These are phyloP conservation scores for Epirrhoe tristata DNA, from an alignment of 2,888 invertebrate genomes.

Conservation along the genomic window DNA sequence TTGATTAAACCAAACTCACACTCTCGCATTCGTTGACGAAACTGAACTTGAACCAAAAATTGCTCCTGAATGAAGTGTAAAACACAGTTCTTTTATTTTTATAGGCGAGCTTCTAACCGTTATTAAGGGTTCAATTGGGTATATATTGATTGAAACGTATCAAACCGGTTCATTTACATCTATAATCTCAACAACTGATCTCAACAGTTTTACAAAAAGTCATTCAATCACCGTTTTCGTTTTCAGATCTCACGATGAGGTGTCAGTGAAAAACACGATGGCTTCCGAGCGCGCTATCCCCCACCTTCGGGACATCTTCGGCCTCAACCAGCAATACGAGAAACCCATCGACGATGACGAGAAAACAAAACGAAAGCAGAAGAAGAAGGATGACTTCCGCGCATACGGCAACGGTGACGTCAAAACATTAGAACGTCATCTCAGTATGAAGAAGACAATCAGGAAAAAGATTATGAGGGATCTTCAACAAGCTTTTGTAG, in stretches of 20 bases:
- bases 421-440: constrained; percentile 91
- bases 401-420: constrained; percentile 88
- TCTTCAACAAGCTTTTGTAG: constrained; percentile 90
- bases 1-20: too few species aligned
- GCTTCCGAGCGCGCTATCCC: constrained; percentile 91
- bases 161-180: too few species aligned
- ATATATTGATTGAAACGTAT: too few species aligned
- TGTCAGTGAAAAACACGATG: constrained; percentile 81
- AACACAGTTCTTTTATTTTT: too few species aligned
- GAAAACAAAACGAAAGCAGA: constrained; percentile 85
- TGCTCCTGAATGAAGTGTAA: too few species aligned
- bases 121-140: too few species aligned
- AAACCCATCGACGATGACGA: constrained; percentile 79
- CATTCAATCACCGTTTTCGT: constrained; percentile 49
- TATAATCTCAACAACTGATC: constrained; percentile 39
- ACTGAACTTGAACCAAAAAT: too few species aligned
- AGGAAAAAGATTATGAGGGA: constrained; percentile 94
- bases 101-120: too few species aligned
- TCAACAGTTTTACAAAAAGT: constrained; percentile 30
- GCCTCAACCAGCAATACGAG: constrained; percentile 85
- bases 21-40: too few species aligned
- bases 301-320: constrained; percentile 91
- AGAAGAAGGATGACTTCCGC: constrained; percentile 89
- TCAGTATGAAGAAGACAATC: constrained; percentile 95
- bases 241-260: constrained; percentile 79